A percentile compares a stretch with the other conserved stretches of the same genome.
phyloP scores from a whole-genome alignment of 2,113 vertebrate species.

The Dinomys branickii region DNA sequence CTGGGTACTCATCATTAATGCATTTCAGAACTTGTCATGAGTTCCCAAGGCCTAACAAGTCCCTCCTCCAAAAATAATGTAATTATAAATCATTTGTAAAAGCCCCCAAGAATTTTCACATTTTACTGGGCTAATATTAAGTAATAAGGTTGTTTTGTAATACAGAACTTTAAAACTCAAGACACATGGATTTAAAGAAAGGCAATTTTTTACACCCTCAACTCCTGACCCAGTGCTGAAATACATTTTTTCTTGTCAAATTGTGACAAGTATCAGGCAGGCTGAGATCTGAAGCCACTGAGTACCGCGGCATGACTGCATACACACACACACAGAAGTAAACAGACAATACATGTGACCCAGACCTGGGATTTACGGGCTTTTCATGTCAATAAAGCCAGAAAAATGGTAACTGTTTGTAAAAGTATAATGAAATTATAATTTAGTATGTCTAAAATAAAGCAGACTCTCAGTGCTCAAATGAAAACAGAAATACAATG shows the following conservation, averaged over 20 bases:
- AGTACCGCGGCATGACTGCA: background rate
- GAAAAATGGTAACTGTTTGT: constrained; percentile 33
- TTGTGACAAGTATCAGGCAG: background rate
- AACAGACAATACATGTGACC: background rate
- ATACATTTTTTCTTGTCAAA: background rate
- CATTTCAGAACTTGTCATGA: background rate
- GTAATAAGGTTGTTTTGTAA: background rate
- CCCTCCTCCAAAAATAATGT: background rate
- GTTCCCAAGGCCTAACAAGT: background rate
- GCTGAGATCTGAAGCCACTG: background rate
- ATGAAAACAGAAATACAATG: constrained; percentile 58
- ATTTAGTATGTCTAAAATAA: constrained; percentile 55
- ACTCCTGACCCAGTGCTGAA: background rate
- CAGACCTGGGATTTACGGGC: background rate
- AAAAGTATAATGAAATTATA: constrained; percentile 58
- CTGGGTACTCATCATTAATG: background rate
- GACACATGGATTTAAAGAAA: background rate
- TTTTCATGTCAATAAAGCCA: constrained; percentile 25
- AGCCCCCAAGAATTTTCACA: background rate
- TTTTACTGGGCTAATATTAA: background rate
- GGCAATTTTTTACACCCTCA: background rate
- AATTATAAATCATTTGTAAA: background rate
- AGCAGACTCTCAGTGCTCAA: constrained; percentile 44
- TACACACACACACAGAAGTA: background rate
- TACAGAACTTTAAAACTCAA: background rate